Evolutionary conservation across 2,113 vertebrate species (phyloP).

Genomic region (Sinocyclocheilus maitianheensis): DNA sequence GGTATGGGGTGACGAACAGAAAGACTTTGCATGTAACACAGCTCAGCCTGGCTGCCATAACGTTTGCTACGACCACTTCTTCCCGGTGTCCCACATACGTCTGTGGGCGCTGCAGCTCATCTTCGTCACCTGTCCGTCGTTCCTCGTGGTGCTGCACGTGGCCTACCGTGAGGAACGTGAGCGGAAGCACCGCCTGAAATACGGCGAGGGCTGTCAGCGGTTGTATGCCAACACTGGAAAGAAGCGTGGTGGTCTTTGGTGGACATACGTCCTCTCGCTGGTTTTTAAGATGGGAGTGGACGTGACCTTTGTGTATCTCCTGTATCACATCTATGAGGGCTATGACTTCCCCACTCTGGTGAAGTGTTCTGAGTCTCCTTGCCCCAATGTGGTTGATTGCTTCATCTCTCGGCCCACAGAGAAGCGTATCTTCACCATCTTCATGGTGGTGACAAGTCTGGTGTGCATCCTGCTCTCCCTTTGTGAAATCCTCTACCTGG

Average conservation of each 20-base stretch:
- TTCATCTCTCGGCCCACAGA: slow-evolving; percentile 92
- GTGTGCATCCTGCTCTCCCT: slow-evolving; percentile 85
- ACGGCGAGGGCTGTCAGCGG: slow-evolving; percentile 62
- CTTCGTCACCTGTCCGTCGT: slow-evolving; percentile 92
- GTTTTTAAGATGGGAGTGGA: slow-evolving; percentile 88
- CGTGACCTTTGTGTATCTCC: slow-evolving; percentile 80
- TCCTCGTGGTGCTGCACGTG: slow-evolving; percentile 94
- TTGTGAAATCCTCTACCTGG: slow-evolving; percentile 84
- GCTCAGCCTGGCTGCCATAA: slow-evolving; percentile 91
- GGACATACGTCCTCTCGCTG: slow-evolving; percentile 91
- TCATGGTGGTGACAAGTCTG: slow-evolving; percentile 87
- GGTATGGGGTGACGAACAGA: slow-evolving; percentile 93
- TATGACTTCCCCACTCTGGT: slow-evolving; percentile 85
- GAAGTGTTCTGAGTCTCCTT: slow-evolving; percentile 83
- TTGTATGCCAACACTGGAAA: slow-evolving; percentile 83
- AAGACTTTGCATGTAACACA: slow-evolving; percentile 93
- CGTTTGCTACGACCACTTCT: slow-evolving; percentile 91
- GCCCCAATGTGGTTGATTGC: slow-evolving; percentile 92
- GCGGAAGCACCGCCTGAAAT: slow-evolving; percentile 65
- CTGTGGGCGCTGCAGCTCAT: slow-evolving; percentile 98
- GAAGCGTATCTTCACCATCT: slow-evolving; percentile 94
- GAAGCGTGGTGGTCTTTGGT: slow-evolving; percentile 93
- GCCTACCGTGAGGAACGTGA: slow-evolving; percentile 87
- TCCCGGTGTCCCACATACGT: slow-evolving; percentile 91
- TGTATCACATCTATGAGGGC: slow-evolving; percentile 84